Evolutionary conservation across 2,113 vertebrate genomes (phyloP).

Genomic region (Zeus faber): DNA sequence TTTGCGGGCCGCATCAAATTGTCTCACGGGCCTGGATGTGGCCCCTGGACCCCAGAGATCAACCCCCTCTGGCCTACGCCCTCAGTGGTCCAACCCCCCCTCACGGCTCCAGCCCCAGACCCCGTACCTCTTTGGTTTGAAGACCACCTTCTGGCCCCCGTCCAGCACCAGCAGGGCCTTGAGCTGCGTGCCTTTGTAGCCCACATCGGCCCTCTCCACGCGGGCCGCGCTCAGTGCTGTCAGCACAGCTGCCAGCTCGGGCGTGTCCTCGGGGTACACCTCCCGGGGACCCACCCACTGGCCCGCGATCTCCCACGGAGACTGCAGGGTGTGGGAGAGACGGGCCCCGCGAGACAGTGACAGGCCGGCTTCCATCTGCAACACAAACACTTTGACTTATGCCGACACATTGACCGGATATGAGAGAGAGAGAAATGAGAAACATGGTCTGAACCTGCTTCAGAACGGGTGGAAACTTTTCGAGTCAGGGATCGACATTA

Average conservation of each 20-base stretch:
- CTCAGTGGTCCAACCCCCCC: too few species aligned
- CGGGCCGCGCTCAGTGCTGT: slow-evolving; percentile 85
- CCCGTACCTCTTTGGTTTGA: slow-evolving; percentile 94
- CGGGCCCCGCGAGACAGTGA: slow-evolving; percentile 82
- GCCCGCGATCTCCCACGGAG: slow-evolving; percentile 96
- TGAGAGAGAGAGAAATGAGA: too few species aligned
- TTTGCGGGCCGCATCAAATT: too few species aligned
- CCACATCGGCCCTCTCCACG: slow-evolving; percentile 91
- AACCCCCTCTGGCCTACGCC: too few species aligned
- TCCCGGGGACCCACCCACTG: slow-evolving; percentile 98
- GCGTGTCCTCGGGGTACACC: slow-evolving; percentile 95
- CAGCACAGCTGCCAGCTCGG: slow-evolving; percentile 91
- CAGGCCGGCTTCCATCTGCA: slow-evolving; percentile 85
- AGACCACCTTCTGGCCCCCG: slow-evolving; percentile 97
- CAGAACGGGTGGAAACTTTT: too few species aligned
- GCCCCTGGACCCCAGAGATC: too few species aligned
- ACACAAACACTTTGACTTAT: not conserved
- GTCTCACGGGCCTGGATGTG: too few species aligned
- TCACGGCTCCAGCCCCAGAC: not conserved
- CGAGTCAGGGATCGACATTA: too few species aligned
- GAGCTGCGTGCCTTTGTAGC: slow-evolving; percentile 96
- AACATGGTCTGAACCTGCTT: too few species aligned
- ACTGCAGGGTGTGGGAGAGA: slow-evolving; percentile 92
- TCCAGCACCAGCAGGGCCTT: slow-evolving; percentile 95
- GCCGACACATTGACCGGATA: too few species aligned